Percentiles rank a stretch among this genome's conserved stretches.
Conservation (phyloP, 1,140 invertebrate genomes). For the Drosophila takahashii region DNA sequence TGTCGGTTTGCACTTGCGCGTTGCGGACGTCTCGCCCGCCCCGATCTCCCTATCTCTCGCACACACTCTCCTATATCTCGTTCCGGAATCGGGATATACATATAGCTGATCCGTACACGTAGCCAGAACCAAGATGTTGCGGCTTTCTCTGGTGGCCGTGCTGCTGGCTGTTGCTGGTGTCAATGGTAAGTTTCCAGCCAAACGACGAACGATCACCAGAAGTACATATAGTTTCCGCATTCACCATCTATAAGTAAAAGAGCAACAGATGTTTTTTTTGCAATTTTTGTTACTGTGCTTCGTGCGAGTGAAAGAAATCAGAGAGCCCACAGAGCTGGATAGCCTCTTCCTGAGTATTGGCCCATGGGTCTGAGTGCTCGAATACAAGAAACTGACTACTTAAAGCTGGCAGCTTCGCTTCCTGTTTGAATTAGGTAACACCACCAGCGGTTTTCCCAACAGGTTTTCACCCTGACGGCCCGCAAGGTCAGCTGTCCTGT, state of each 20-base stretch:
- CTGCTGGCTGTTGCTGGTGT: constrained; percentile 52
- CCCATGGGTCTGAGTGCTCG: constrained; percentile 26
- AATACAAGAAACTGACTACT: constrained; percentile 1
- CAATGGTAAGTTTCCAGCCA: constrained; percentile 55
- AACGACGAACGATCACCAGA: neutral
- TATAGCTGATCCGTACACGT: constrained; percentile 10
- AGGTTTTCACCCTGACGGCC: constrained; percentile 41
- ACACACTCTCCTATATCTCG: constrained; percentile 5
- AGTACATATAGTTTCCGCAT: constrained; percentile 50
- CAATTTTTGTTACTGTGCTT: constrained; percentile 37
- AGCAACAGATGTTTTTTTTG: constrained; percentile 6
- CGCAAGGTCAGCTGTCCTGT: constrained; percentile 60
- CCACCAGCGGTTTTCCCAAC: constrained; percentile 56
- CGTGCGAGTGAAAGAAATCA: constrained; percentile 31
- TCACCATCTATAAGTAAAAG: neutral
- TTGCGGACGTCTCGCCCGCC: constrained; percentile 59
- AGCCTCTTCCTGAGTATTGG: constrained; percentile 35
- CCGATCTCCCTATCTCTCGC: constrained; percentile 17
- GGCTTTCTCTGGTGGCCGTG: constrained; percentile 56
- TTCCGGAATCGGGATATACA: constrained; percentile 22
- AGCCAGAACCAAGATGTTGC: constrained; percentile 60
- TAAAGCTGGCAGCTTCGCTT: constrained; percentile 13
- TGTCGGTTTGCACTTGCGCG: constrained; percentile 79
- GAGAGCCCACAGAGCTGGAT: constrained; percentile 1
- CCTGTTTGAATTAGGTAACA: constrained; percentile 74